Evolutionary conservation across 1,140 invertebrate genomes (phyloP), one percentile per base, ranked within the genome.

Genomic region (Pomacea maculata): DNA sequence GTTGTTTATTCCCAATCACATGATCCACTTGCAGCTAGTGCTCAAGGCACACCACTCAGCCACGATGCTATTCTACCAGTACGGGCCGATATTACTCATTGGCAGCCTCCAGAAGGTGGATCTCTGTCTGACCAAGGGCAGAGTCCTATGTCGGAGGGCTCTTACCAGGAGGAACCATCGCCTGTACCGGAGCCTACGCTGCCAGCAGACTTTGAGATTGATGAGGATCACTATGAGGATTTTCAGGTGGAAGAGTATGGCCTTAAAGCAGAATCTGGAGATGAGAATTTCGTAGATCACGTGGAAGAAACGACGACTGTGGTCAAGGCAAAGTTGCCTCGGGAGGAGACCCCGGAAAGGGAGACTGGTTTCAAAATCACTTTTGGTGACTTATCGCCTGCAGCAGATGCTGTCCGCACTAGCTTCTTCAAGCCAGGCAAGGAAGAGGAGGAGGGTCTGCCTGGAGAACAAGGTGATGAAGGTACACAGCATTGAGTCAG

Each of bases 111-210:
- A 57, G 57, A 65, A 14, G n/a, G 65, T 15, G 65, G 21, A 52
- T 29, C 52, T 25, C 67, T n/a, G n/a, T 78, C 81, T 12, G 67
- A 78, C 67, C 81, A 85, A 55, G 78, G 82, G 14, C 65, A 80
- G 29, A 85, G 82, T 74, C 84, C 84, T 21, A 68, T 72, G 25
- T 83, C 82, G 21, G 84, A 85, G 45, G 82, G 79, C 29, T 81
- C 79, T n/a, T 85, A 81, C 72, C 81, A 82, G 45, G 84, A 85
- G 29, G 83, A 83, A 61, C 84, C 84, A 63, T 84, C 84, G 6
- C 79, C 84, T n/a, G 84, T 85, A 2, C 84, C 84, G 34, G 84
- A 85, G 70, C 84, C 84, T 7, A 64, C 73, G 19, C 70, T 85
- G 61, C 84, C 84, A n/a, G 80, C 73, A 65, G 84, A 80, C 52